These are phyloP conservation scores for Porites lutea DNA, from an alignment of 64 coral and sea anemone species.

Conservation along the genomic window DNA sequence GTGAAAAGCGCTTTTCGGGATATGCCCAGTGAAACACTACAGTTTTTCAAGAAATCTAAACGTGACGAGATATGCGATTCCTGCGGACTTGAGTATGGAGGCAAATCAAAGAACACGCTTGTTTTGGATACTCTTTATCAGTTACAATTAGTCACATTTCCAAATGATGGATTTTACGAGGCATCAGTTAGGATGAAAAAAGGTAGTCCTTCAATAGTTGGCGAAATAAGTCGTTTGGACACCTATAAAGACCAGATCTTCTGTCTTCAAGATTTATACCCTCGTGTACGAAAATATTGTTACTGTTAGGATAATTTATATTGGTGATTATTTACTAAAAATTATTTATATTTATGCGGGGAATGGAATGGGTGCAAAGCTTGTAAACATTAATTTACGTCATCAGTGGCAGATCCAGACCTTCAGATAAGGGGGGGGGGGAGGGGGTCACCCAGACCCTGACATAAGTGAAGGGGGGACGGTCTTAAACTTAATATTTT, in stretches of 20 bases:
- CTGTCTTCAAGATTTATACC: conserved; percentile 41
- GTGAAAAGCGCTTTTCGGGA: conserved; percentile 62
- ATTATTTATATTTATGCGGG: too few species aligned
- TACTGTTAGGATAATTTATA: conserved; percentile 20
- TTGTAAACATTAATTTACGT: too few species aligned
- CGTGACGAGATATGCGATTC: conserved; percentile 27
- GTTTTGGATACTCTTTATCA: conserved; percentile 66
- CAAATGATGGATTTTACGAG: conserved; percentile 76
- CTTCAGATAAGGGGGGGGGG: too few species aligned
- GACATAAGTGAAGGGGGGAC: too few species aligned
- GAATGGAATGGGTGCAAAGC: too few species aligned
- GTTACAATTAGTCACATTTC: conserved; percentile 74
- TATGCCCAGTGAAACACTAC: conserved; percentile 68
- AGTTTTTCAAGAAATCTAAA: conserved; percentile 13
- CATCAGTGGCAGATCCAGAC: too few species aligned
- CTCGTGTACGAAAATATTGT: conserved; percentile 65
- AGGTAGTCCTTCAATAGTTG: conserved; percentile 20
- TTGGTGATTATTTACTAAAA: too few species aligned
- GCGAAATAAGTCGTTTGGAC: conserved; percentile 60
- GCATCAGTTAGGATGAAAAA: conserved; percentile 35
- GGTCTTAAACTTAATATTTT: too few species aligned
- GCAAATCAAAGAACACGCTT: conserved; percentile 43
- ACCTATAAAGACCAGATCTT: conserved; percentile 53
- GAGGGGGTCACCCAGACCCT: too few species aligned
- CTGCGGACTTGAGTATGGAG: conserved; percentile 31